Conservation (phyloP, 2,797 vertebrate genomes). For the Sparus aurata region DNA sequence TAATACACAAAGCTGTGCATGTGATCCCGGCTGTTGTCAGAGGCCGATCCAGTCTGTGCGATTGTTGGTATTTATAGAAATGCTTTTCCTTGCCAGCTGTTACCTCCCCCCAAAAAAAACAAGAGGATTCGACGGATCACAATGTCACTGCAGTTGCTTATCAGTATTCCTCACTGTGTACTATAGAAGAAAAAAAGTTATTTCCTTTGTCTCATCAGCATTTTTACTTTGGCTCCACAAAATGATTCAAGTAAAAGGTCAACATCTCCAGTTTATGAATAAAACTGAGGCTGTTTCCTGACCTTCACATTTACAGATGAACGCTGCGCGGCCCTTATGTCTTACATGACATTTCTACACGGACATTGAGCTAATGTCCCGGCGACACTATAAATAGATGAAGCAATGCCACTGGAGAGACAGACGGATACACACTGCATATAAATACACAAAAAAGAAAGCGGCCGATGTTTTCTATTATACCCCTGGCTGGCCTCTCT, state of each 20-base stretch:
- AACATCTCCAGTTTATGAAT: constrained; percentile 39
- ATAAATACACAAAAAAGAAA: constrained; percentile 43
- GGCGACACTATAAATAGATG: constrained; percentile 78
- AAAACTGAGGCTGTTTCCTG: constrained; percentile 44
- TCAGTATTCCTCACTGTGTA: constrained; percentile 15
- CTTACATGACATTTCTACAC: constrained; percentile 75
- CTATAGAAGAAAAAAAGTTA: neutral
- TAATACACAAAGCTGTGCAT: constrained; percentile 4
- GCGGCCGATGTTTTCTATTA: constrained; percentile 30
- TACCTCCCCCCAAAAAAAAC: constrained; percentile 25
- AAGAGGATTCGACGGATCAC: neutral
- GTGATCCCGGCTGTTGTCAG: constrained; percentile 2
- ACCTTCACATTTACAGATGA: constrained; percentile 73
- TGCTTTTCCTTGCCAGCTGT: constrained; percentile 6
- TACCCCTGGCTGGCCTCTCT: neutral
- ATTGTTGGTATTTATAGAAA: constrained; percentile 31
- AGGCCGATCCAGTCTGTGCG: constrained; percentile 1
- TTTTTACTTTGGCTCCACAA: constrained; percentile 25
- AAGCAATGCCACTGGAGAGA: constrained; percentile 47
- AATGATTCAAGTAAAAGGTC: constrained; percentile 51
- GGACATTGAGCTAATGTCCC: constrained; percentile 71
- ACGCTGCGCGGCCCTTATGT: constrained; percentile 60
- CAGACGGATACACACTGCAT: constrained; percentile 45
- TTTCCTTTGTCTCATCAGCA: constrained; percentile 17
- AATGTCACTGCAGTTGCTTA: constrained; percentile 6